phyloP scores from a whole-genome alignment of 2,797 vertebrate genomes.

The Erithacus rubecula region DNA sequence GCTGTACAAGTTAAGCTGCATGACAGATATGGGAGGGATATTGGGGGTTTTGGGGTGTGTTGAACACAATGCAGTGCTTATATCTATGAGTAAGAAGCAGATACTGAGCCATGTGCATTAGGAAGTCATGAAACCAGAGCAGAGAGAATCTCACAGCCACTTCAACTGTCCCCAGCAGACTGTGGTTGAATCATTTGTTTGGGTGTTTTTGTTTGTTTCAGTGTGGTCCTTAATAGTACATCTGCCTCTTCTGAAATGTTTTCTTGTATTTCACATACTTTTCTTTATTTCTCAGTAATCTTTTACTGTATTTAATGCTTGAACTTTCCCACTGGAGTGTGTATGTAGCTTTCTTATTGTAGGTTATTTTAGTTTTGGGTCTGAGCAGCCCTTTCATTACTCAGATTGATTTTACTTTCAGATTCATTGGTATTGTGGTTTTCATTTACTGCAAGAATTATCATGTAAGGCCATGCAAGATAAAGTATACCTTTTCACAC shows the following conservation, averaged over 20 bases:
- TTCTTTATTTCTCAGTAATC: background rate
- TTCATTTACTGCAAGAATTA: background rate
- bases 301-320: background rate
- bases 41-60: fast-evolving
- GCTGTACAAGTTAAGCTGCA: background rate
- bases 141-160: background rate
- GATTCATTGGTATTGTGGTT: background rate
- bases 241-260: background rate
- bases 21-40: background rate
- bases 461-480: fast-evolving
- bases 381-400: background rate
- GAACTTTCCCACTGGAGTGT: background rate
- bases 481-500: fast-evolving
- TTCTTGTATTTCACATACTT: background rate
- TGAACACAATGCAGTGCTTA: background rate
- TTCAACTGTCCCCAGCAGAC: background rate
- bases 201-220: background rate
- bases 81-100: background rate
- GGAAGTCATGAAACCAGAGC: background rate
- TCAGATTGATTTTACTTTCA: background rate
- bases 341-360: fast-evolving
- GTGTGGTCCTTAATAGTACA: background rate
- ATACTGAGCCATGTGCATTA: background rate
- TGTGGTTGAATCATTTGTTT: background rate
- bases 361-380: background rate